Evolutionary conservation across 2,113 vertebrate genomes (phyloP).

Genomic region (Ciconia maguari): DNA sequence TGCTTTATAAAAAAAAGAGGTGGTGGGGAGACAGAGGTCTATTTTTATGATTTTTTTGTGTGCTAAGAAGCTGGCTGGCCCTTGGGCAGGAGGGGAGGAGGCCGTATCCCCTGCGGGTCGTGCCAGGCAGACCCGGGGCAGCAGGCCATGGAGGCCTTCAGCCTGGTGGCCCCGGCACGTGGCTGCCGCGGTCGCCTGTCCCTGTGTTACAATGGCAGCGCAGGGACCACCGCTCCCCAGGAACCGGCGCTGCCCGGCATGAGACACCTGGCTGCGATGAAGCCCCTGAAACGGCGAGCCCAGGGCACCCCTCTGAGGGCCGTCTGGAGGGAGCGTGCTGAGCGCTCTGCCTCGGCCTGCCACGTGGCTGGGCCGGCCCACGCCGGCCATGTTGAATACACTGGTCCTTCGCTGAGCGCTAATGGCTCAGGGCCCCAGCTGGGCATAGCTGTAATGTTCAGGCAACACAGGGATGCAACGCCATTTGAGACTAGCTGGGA

Average conservation of each 20-base stretch:
- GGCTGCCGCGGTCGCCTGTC: background rate
- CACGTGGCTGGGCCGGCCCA: background rate
- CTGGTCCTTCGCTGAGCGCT: rapidly evolving
- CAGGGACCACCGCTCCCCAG: rapidly evolving
- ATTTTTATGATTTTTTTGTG: background rate
- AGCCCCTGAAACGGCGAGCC: background rate
- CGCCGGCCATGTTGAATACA: rapidly evolving
- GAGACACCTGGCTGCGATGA: background rate
- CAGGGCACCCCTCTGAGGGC: background rate
- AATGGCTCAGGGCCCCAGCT: background rate
- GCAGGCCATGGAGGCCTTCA: background rate
- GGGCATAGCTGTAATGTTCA: background rate
- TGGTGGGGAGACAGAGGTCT: background rate
- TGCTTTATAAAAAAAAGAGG: background rate
- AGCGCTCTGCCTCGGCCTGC: background rate
- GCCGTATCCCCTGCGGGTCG: background rate
- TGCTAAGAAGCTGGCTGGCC: background rate
- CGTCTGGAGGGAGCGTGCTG: background rate
- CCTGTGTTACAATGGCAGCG: too few species aligned
- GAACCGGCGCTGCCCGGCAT: background rate
- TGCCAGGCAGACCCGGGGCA: background rate
- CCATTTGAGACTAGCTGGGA: background rate
- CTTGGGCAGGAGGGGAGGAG: background rate
- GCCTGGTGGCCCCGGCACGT: background rate
- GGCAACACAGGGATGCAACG: too few species aligned